Evolutionary conservation across 2,113 vertebrate genomes (phyloP).

Genomic region (Melospiza melodia): DNA sequence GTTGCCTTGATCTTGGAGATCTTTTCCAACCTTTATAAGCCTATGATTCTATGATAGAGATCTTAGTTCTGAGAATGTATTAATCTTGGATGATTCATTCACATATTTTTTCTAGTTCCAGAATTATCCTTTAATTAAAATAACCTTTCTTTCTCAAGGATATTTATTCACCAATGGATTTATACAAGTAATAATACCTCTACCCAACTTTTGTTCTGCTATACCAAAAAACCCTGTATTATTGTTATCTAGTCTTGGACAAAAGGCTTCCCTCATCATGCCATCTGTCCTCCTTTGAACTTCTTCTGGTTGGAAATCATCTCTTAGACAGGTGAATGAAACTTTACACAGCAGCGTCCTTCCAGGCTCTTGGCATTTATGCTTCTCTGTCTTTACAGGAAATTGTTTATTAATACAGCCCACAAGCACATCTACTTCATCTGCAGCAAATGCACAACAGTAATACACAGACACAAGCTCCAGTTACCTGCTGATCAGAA

Average conservation of each 20-base stretch:
- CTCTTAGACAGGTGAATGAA: not conserved
- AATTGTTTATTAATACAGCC: not conserved
- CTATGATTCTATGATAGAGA: not conserved
- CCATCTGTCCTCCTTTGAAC: not conserved
- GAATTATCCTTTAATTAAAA: not conserved
- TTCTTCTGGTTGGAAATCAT: not conserved
- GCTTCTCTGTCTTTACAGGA: not conserved
- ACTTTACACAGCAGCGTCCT: not conserved
- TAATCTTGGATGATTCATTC: not conserved
- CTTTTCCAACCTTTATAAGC: not conserved
- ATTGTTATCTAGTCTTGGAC: not conserved
- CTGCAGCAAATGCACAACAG: not conserved
- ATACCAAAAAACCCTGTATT: not conserved
- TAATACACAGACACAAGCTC: not conserved
- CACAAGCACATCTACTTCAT: not conserved
- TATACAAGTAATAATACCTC: not conserved
- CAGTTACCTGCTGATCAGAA: not conserved
- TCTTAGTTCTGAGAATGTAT: not conserved
- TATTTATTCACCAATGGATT: not conserved
- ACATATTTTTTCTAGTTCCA: not conserved
- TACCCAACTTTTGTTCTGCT: not conserved
- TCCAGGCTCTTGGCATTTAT: not conserved
- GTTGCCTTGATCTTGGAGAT: no score
- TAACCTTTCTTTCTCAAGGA: not conserved
- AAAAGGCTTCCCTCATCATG: not conserved